Percentiles rank a stretch among this genome's conserved stretches.
Conservation (phyloP, 1,140 invertebrate genomes). For the Drosophila arawakana region DNA sequence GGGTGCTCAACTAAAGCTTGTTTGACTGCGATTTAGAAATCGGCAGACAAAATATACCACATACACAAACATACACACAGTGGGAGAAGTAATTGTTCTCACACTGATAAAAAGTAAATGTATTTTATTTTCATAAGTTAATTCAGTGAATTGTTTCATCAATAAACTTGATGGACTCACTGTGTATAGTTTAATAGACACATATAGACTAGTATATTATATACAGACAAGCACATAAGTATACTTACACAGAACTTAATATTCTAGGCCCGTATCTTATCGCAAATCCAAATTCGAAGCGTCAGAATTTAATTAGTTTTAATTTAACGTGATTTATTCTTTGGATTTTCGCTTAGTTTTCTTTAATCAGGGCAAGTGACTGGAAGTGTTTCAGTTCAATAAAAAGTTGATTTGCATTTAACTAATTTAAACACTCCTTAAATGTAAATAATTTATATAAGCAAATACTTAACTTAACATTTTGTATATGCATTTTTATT, state of each 20-base stretch:
- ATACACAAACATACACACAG: not conserved
- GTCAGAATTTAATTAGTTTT: constrained; percentile 52
- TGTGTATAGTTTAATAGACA: no score
- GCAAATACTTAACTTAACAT: not conserved
- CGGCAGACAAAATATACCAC: constrained; percentile 1
- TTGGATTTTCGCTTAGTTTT: constrained; percentile 50
- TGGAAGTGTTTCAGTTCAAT: constrained; percentile 32
- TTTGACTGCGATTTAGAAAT: constrained; percentile 37
- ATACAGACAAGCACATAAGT: not conserved
- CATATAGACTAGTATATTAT: not conserved
- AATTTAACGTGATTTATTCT: constrained; percentile 42
- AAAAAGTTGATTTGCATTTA: not conserved
- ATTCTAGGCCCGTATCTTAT: constrained; percentile 31
- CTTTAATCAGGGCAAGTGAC: constrained; percentile 48
- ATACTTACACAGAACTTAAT: constrained; percentile 4
- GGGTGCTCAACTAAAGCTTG: constrained; percentile 19
- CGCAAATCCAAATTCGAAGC: constrained; percentile 17
- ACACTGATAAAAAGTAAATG: no score
- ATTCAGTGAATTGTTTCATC: no score
- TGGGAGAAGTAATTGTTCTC: no score
- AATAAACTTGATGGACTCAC: no score
- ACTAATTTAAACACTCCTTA: not conserved
- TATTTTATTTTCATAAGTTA: no score
- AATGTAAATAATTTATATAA: constrained; percentile 9
- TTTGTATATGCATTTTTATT: not conserved